Evolutionary conservation across 2,797 vertebrate genomes (phyloP), one percentile per base, ranked within the genome.

Genomic region (Microtus obscurus): DNA sequence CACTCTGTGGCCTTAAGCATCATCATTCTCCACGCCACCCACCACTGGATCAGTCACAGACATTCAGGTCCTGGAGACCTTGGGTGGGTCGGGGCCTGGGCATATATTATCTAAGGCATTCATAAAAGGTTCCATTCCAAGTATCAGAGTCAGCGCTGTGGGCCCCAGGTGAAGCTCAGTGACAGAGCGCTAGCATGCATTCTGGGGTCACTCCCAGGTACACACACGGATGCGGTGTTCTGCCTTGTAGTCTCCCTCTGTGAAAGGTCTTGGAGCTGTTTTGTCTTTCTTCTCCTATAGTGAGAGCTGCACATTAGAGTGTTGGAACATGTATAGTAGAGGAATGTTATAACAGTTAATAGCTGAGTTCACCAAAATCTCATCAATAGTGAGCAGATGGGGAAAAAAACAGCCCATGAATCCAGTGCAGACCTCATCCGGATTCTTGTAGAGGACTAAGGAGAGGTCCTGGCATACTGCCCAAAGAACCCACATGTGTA

Each of bases 231-330:
- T 19, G 2, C 4, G 2, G 2, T 23, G 6, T 73, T 80, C 43
- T n/a, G 2, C 37, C 31, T 37, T 43, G 7, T 85, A 16, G 8
- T 45, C 69, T 63, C 78, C 29, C 86, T 78, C 34, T 19, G 13
- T 74, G 27, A 69, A 79, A 40, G 65, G 59, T 34, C 63, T 59
- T 4, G 10, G 6, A 3, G 14, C 17, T 59, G 14, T 77, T 85
- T 83, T 78, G 29, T 93, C 27, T 94, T 51, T 87, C 45, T 80
- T 76, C 29, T 93, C 56, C 69, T 21, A 10, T 65, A 79, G 40
- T 74, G 88, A 87, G 63, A 89, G 4, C 37, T 96, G 12, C 37
- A 65, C 79, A 91, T 77, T 21, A 69, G n/a, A 12, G 67, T 85
- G 61, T 79, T 78, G 12, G 40, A 65, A 34, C 29, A 25, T 34